Base-by-base conservation (phyloP, 2,888 invertebrate genomes). In the Pandemis corylana region DNA sequence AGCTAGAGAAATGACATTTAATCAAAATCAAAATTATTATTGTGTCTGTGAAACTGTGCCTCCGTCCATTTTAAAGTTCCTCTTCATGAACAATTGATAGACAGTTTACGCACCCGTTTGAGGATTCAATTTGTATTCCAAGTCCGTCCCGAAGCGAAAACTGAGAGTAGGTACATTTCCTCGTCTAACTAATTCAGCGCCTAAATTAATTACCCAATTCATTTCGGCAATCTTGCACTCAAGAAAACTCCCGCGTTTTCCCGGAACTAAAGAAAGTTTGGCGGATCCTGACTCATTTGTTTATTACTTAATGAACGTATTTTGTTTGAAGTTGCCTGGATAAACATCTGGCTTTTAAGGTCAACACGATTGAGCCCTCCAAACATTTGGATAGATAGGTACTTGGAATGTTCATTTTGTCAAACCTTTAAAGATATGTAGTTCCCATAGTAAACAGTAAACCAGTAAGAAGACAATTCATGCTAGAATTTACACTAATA, bases 161-260 rank as follows among this genome's bases (percentile, higher is more conserved):
- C 63, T 53, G 71, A 71, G 61, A 66, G 49, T 71, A 61, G 49
- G 67, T 62, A 44, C 28, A 65, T 56, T 73, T 73, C 68, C 56
- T 68, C 46, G 42, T 69, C 68, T 68, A 64, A 73, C 41, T 74
- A 74, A 74, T 65, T 69, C 73, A 65, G 42, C 59, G 13, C 42
- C 46, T 73, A 69, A 73, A 65, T 73, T 68, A 73, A 73, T 73
- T 68, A 65, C 49, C 41, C 64, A n/a, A 59, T 69, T 69, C 41
- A 69, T 74, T 74, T 49, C 36, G 69, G 61, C 65, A 64, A 73
- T 68, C 53, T 56, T 68, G 63, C 59, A 65, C 46, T 65, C 64
- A 56, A 53, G 44, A 66, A 66, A 65, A 51, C 65, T 66, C 20
- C 56, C 56, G 56, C 20, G 56, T 56, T 62, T 62, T 41, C 41